phyloP scores from a whole-genome alignment of 2,888 invertebrate genomes.

The Cyrtodaria siliqua region DNA sequence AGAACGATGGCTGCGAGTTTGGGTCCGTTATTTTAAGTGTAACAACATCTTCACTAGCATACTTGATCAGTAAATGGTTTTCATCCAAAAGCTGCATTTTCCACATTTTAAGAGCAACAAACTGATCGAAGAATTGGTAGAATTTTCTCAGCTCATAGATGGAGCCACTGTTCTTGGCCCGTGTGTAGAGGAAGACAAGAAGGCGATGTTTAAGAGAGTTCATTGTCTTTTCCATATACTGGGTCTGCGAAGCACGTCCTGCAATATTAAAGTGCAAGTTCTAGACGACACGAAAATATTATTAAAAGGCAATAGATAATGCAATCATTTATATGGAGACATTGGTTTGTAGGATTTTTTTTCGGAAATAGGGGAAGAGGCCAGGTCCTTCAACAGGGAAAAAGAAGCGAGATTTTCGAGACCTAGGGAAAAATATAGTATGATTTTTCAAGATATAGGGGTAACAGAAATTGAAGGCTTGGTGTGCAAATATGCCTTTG shows the following conservation, averaged over 20 bases:
- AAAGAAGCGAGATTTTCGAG: too few species aligned
- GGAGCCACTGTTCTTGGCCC: conserved; percentile 89
- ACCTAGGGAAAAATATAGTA: too few species aligned
- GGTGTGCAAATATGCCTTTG: too few species aligned
- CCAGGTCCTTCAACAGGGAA: too few species aligned
- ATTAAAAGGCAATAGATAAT: too few species aligned
- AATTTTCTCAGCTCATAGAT: conserved; percentile 91
- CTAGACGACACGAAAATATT: too few species aligned
- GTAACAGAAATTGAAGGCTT: too few species aligned
- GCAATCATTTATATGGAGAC: too few species aligned
- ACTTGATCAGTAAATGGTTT: conserved; percentile 95
- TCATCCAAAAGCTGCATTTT: conserved; percentile 98
- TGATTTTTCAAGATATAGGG: too few species aligned
- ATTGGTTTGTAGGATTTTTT: too few species aligned
- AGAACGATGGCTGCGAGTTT: conserved; percentile 95
- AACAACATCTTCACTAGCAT: conserved; percentile 96
- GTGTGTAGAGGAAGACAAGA: conserved; percentile 92
- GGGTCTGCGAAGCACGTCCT: conserved; percentile 85
- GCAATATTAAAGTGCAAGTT: conserved; percentile 6
- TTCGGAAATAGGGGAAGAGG: too few species aligned
- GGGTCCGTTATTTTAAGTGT: conserved; percentile 93
- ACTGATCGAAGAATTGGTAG: conserved; percentile 95
- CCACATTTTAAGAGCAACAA: conserved; percentile 92
- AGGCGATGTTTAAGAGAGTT: conserved; percentile 95
- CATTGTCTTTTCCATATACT: conserved; percentile 92